Conservation (phyloP, 2,888 invertebrate species). For the Sinopyrophorus schimmeli region DNA sequence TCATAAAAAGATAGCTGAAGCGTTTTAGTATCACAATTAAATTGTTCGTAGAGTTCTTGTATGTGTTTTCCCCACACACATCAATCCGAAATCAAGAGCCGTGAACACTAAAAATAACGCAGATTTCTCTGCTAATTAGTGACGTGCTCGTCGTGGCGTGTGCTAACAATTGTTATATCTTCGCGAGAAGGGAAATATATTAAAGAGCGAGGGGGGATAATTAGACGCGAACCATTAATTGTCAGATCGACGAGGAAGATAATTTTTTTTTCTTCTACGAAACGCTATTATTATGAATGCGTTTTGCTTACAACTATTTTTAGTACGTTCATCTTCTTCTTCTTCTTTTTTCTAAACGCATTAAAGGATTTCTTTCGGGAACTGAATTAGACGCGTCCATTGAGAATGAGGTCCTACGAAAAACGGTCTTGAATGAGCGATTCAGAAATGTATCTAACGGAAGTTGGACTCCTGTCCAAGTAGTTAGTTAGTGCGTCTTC, state of each 20-base stretch:
- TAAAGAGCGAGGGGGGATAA: constrained; percentile 37
- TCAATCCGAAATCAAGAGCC: constrained; percentile 43
- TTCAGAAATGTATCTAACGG: neutral
- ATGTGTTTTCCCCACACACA: constrained; percentile 35
- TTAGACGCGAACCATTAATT: constrained; percentile 43
- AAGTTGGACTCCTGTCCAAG: neutral
- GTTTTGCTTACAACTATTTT: neutral
- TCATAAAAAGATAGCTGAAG: constrained; percentile 11
- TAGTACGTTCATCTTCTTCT: too few relatives aligned
- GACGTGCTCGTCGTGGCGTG: constrained; percentile 48
- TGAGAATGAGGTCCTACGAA: too few relatives aligned
- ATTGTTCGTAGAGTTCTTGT: constrained; percentile 11
- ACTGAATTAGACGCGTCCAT: too few relatives aligned
- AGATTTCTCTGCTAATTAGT: constrained; percentile 51
- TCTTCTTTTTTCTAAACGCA: too few relatives aligned
- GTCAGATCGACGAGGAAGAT: constrained; percentile 30
- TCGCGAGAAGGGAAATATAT: constrained; percentile 38
- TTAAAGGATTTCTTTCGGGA: too few relatives aligned
- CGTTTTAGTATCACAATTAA: constrained; percentile 17
- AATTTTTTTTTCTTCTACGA: constrained; percentile 20
- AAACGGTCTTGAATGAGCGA: neutral
- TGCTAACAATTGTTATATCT: constrained; percentile 44
- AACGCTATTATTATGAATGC: constrained; percentile 10
- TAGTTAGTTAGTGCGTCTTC: constrained; percentile 9
- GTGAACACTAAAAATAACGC: constrained; percentile 46